phyloP scores from a whole-genome alignment of 2,113 vertebrate species.

The Limanda limanda region DNA sequence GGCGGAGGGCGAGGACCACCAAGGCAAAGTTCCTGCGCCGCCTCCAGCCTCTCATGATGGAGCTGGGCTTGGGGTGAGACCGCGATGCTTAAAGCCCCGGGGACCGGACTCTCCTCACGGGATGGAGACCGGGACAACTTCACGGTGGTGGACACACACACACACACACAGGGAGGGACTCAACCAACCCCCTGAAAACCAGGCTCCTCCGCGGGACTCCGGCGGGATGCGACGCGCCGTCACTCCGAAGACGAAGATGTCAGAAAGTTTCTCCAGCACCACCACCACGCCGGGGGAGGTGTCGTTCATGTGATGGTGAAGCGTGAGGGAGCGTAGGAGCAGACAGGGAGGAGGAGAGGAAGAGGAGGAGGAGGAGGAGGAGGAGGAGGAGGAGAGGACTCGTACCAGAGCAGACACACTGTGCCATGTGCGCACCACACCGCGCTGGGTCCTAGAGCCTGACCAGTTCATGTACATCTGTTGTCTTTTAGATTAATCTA shows the following conservation, averaged over 20 bases:
- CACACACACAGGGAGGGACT: no score
- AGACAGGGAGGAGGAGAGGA: constrained; percentile 34
- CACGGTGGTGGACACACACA: not conserved
- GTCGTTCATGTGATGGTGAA: constrained; percentile 13
- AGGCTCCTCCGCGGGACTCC: constrained; percentile 38
- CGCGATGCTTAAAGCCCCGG: not conserved
- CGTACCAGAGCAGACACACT: constrained; percentile 49
- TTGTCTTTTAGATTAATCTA: not conserved
- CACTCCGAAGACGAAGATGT: constrained; percentile 57
- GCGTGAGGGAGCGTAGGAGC: constrained; percentile 18
- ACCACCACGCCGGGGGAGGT: constrained; percentile 9
- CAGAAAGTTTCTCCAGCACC: constrained; percentile 71
- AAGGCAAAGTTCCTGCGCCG: constrained; percentile 70
- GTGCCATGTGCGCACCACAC: constrained; percentile 70
- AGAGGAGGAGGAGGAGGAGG: constrained; percentile 32
- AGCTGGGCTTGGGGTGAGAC: not conserved
- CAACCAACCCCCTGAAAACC: not conserved
- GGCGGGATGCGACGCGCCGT: constrained; percentile 31
- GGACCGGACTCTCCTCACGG: not conserved
- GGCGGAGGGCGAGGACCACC: constrained; percentile 54
- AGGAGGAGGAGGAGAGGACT: constrained; percentile 28
- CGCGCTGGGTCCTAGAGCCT: constrained; percentile 68
- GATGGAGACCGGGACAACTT: constrained; percentile 17
- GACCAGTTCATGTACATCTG: accelerated
- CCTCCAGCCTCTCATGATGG: constrained; percentile 72